Conservation (phyloP, 2,888 invertebrate species). For the Platycnemis pennipes region DNA sequence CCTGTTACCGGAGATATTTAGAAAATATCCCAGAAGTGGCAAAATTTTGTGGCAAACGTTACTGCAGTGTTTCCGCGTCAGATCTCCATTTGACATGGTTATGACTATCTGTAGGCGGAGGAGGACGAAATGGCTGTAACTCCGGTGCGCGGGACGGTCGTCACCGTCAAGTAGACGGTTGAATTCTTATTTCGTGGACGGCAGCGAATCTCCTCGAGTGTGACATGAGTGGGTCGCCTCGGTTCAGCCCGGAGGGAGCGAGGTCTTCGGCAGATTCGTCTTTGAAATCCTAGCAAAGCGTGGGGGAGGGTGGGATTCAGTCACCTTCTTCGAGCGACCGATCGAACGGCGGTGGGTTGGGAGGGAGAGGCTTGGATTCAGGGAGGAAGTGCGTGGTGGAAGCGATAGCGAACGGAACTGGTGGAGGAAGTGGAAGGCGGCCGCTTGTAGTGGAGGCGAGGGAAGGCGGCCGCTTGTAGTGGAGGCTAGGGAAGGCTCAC, state of each 20-base stretch:
- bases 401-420: not conserved
- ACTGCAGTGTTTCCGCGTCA: too few relatives aligned
- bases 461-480: not conserved
- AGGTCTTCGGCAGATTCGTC: not conserved
- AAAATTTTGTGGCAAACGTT: too few relatives aligned
- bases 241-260: not conserved
- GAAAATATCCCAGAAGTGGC: too few relatives aligned
- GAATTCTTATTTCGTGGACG: too few relatives aligned
- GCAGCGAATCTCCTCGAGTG: too few relatives aligned
- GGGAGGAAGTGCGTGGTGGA: slow-evolving; percentile 8
- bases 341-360: not conserved
- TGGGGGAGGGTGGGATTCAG: not conserved
- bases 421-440: not conserved
- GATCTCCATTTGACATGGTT: too few relatives aligned
- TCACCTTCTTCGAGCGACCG: not conserved
- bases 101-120: too few relatives aligned
- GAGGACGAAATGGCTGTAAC: too few relatives aligned
- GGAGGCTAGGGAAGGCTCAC: not conserved
- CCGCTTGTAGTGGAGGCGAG: not conserved
- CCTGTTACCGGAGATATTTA: too few relatives aligned
- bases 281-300: not conserved
- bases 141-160: too few relatives aligned
- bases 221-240: not conserved
- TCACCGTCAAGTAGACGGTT: too few relatives aligned
- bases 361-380: not conserved